These are phyloP conservation scores for Xiphophorus maculatus DNA, from an alignment of 2,113 vertebrate genomes.

Conservation along the genomic window DNA sequence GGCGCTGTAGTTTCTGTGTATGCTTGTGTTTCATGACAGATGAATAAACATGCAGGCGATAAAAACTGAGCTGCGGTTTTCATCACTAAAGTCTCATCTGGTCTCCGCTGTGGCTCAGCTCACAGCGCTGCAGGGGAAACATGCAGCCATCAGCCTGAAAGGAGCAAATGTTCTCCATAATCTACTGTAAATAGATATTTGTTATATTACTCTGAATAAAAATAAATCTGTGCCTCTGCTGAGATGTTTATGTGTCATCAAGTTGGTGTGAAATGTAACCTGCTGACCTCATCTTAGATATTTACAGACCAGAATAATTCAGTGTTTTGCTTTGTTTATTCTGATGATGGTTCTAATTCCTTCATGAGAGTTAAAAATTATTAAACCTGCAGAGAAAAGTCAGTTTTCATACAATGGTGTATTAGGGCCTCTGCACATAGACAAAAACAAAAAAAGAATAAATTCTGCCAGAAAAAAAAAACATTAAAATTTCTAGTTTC, in stretches of 20 bases:
- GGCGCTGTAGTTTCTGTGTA: slow-evolving; percentile 30
- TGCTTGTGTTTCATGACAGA: slow-evolving; percentile 52
- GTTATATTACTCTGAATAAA: slow-evolving; percentile 34
- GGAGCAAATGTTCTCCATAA: slow-evolving; percentile 23
- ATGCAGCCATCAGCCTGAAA: slow-evolving; percentile 44
- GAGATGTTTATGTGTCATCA: slow-evolving; percentile 40
- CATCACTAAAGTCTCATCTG: slow-evolving; percentile 37
- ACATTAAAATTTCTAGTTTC: no score
- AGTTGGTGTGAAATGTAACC: slow-evolving; percentile 33
- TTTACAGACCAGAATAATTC: not conserved
- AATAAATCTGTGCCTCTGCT: slow-evolving; percentile 29
- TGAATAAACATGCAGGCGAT: slow-evolving; percentile 70
- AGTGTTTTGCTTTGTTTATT: not conserved
- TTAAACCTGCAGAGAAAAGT: not conserved
- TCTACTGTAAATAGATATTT: slow-evolving; percentile 38
- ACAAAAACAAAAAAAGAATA: no score
- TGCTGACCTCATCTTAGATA: not conserved
- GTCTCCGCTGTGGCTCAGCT: slow-evolving; percentile 19
- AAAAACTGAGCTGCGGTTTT: slow-evolving; percentile 35
- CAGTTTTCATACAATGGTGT: no score
- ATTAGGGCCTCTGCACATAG: no score
- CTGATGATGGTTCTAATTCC: no score
- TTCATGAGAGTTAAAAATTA: not conserved
- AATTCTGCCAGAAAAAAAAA: no score
- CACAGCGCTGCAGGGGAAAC: slow-evolving; percentile 43